phyloP scores from a whole-genome alignment of 92 coral and sea anemone genomes.

The Meandrina meandrites region DNA sequence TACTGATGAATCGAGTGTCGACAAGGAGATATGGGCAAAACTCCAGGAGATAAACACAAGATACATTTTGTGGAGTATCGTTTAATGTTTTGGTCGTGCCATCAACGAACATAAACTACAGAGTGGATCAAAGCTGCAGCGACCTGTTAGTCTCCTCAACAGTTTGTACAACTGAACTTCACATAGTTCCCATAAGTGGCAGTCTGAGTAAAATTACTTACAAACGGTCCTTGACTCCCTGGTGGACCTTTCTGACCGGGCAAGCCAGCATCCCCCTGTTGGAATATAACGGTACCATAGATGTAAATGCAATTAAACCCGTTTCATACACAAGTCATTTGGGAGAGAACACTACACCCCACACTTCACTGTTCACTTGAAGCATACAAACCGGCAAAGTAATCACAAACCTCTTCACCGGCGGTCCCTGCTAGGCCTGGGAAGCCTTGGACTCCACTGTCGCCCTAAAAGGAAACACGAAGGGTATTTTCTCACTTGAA shows the following conservation, averaged over 20 bases:
- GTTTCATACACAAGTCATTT: too few species aligned
- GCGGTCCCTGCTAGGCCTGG: constrained; percentile 49
- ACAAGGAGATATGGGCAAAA: neutral
- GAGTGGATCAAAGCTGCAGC: neutral
- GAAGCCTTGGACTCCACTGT: constrained; percentile 45
- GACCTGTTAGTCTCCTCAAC: neutral
- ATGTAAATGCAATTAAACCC: too few species aligned
- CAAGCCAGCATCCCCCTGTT: constrained; percentile 42
- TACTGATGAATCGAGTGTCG: neutral
- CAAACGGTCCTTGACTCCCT: constrained; percentile 53
- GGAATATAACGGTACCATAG: neutral
- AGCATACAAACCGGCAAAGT: neutral
- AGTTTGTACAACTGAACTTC: neutral
- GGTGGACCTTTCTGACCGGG: constrained; percentile 47
- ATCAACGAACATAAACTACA: neutral
- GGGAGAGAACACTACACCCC: too few species aligned
- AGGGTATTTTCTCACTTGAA: neutral
- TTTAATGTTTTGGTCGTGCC: too few species aligned
- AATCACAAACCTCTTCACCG: constrained; percentile 47
- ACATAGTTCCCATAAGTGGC: neutral
- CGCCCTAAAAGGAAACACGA: constrained; percentile 34
- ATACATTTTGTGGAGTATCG: too few species aligned
- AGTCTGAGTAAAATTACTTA: neutral
- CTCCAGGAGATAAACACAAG: neutral
- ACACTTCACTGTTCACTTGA: neutral